Evolutionary conservation across 2,113 vertebrate genomes (phyloP).

Genomic region (Phaethornis superciliosus): DNA sequence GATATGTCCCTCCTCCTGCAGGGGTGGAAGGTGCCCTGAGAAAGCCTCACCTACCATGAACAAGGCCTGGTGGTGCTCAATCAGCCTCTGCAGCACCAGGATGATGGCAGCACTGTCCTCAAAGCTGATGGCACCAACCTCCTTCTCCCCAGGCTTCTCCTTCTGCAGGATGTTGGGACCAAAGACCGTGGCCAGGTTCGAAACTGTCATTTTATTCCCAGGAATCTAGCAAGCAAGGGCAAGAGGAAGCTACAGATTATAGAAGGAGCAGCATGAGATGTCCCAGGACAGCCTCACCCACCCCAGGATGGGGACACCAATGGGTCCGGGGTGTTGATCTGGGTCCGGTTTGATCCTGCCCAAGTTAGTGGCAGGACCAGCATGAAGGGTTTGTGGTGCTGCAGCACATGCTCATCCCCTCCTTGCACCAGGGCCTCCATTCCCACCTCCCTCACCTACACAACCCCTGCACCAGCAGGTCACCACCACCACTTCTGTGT

Average conservation of each 20-base stretch:
- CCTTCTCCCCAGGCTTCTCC: conserved; percentile 77
- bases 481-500: fast-evolving
- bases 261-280: neutral
- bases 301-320: neutral
- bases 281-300: neutral
- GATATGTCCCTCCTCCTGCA: neutral
- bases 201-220: conserved; percentile 93
- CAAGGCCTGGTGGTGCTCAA: conserved; percentile 86
- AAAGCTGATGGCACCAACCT: conserved; percentile 75
- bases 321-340: fast-evolving
- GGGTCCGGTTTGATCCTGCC: neutral
- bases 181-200: conserved; percentile 91
- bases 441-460: neutral
- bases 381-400: neutral
- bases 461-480: neutral
- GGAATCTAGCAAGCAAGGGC: conserved; percentile 73
- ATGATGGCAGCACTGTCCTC: conserved; percentile 89
- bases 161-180: conserved; percentile 89
- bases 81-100: conserved; percentile 83
- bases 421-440: neutral
- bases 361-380: neutral
- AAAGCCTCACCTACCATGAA: conserved; percentile 78
- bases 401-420: neutral
- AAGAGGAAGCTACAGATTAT: neutral
- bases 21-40: neutral